Conservation (phyloP, 1,140 invertebrate species). For the Steinernema feltiae region DNA sequence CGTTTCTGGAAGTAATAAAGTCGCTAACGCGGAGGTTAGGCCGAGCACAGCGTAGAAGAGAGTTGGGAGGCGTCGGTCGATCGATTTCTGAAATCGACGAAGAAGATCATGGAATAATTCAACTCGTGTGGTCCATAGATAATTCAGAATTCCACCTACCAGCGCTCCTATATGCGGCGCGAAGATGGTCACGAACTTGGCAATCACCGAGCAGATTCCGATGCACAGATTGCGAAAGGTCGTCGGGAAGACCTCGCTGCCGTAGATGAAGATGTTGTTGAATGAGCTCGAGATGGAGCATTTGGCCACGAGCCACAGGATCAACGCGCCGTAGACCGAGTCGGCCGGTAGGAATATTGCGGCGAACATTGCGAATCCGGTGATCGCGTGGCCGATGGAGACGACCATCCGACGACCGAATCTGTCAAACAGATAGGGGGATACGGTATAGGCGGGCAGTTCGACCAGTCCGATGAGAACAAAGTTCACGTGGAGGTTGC, state of each 20-base stretch:
- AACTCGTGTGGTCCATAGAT: no score
- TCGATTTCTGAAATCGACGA: no score
- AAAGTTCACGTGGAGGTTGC: not conserved
- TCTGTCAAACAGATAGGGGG: not conserved
- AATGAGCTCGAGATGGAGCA: not conserved
- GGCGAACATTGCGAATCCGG: not conserved
- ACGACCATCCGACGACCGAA: not conserved
- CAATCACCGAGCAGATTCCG: not conserved
- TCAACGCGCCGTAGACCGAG: not conserved
- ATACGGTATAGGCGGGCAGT: not conserved
- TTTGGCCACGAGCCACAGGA: not conserved
- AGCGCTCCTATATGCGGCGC: not conserved
- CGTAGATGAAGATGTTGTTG: not conserved
- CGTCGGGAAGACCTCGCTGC: not conserved
- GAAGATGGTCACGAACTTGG: not conserved
- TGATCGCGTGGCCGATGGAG: not conserved
- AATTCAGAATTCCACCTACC: no score
- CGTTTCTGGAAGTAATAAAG: no score
- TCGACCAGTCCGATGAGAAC: not conserved
- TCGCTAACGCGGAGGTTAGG: no score
- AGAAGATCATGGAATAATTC: no score
- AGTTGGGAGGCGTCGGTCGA: no score
- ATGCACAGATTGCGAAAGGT: not conserved
- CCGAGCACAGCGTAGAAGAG: no score
- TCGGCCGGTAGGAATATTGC: not conserved